Evolutionary conservation across 1,140 invertebrate species (phyloP).

Genomic region (Drosophila ogumai): DNA sequence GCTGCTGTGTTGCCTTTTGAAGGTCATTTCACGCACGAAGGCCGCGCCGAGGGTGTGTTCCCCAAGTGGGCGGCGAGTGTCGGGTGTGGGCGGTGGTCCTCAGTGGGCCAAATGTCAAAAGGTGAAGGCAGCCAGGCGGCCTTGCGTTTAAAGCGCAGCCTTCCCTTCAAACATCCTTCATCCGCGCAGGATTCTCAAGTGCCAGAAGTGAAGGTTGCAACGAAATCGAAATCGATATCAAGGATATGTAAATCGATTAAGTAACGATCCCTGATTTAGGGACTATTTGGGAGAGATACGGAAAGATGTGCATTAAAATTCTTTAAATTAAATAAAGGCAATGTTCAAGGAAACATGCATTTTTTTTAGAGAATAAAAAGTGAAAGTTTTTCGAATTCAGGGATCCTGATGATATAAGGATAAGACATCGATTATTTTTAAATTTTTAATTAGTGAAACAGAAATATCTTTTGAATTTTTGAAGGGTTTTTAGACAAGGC

Average conservation of each 20-base stretch:
- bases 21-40: slow-evolving; percentile 72
- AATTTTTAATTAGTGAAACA: neutral
- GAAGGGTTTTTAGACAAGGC: no score
- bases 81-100: neutral
- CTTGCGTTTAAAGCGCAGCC: slow-evolving; percentile 45
- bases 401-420: neutral
- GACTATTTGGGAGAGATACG: neutral
- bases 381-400: neutral
- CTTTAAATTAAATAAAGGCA: neutral
- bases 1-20: slow-evolving; percentile 65
- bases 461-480: neutral
- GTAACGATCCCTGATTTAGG: neutral
- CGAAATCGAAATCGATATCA: slow-evolving; percentile 1
- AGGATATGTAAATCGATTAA: neutral
- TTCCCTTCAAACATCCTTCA: slow-evolving; percentile 17
- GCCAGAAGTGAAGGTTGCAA: slow-evolving; percentile 7
- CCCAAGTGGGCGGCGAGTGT: slow-evolving; percentile 4
- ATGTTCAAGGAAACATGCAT: no score
- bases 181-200: slow-evolving; percentile 3
- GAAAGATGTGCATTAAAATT: neutral
- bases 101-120: slow-evolving; percentile 57
- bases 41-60: slow-evolving; percentile 29
- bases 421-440: neutral
- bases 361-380: neutral
- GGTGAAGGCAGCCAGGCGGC: slow-evolving; percentile 53